phyloP scores from a whole-genome alignment of 2,888 invertebrate species.

The Pseudococcus longispinus region DNA sequence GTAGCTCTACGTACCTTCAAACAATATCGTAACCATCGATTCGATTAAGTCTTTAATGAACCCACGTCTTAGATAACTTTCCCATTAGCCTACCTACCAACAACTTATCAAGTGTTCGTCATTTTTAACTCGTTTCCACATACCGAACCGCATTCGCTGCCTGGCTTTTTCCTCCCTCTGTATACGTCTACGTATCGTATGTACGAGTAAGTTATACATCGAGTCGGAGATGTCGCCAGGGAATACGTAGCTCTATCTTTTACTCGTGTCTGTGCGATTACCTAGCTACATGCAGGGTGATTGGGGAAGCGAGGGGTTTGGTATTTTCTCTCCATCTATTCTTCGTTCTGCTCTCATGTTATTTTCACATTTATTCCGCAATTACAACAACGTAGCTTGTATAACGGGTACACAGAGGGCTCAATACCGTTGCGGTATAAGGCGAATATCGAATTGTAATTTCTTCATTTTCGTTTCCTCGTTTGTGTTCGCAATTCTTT shows the following conservation, averaged over 20 bases:
- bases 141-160: neutral
- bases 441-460: neutral
- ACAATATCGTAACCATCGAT: neutral
- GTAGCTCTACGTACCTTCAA: neutral
- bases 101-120: neutral
- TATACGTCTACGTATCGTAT: neutral
- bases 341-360: neutral
- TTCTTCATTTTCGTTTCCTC: neutral
- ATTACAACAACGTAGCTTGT: neutral
- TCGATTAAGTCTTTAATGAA: slow-evolving; percentile 6
- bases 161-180: too few relatives aligned
- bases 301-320: neutral
- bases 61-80: neutral
- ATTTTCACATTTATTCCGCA: neutral
- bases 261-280: neutral
- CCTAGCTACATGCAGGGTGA: neutral
- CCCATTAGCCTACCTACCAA: neutral
- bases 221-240: neutral
- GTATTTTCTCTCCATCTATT: neutral
- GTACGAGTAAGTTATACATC: neutral
- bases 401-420: neutral
- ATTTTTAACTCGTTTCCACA: neutral
- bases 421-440: neutral
- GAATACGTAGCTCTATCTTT: neutral
- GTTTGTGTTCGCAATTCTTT: neutral